Evolutionary conservation across 30 jellyfish, hydroid and myxozoan genomes (phyloP).

Genomic region (Sanderia malayensis): DNA sequence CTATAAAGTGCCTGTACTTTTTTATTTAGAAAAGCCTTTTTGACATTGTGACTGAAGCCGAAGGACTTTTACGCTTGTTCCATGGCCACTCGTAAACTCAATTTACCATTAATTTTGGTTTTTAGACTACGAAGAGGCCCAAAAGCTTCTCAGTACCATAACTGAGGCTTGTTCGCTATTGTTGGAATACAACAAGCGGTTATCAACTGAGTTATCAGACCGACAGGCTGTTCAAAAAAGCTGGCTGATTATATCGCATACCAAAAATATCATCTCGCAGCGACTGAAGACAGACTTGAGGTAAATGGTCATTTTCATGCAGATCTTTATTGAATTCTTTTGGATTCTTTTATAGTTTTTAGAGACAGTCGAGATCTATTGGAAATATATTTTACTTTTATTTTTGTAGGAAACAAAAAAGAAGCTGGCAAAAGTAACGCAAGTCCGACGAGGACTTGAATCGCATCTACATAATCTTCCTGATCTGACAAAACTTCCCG

Average conservation of each 20-base stretch:
- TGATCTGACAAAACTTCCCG: conserved; percentile 87
- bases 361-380: too few relatives aligned
- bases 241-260: conserved; percentile 64
- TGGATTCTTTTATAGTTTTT: too few relatives aligned
- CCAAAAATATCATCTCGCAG: conserved; percentile 73
- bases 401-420: conserved; percentile 68
- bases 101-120: too few relatives aligned
- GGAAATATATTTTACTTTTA: too few relatives aligned
- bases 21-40: too few relatives aligned
- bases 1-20: too few relatives aligned
- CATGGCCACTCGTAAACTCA: too few relatives aligned
- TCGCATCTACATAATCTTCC: conserved; percentile 93
- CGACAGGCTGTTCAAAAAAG: conserved; percentile 76
- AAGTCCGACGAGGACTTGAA: conserved; percentile 83
- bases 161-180: conserved; percentile 80
- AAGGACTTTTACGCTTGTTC: too few relatives aligned
- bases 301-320: conserved; percentile 30
- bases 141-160: conserved; percentile 51
- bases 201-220: conserved; percentile 72
- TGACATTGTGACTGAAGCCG: too few relatives aligned
- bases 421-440: conserved; percentile 89
- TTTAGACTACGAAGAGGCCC: conserved; percentile 74
- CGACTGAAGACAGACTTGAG: conserved; percentile 78
- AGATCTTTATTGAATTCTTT: too few relatives aligned
- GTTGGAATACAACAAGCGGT: conserved; percentile 82